Base-by-base conservation (phyloP, 2,797 vertebrate genomes). In the Anabas testudineus region DNA sequence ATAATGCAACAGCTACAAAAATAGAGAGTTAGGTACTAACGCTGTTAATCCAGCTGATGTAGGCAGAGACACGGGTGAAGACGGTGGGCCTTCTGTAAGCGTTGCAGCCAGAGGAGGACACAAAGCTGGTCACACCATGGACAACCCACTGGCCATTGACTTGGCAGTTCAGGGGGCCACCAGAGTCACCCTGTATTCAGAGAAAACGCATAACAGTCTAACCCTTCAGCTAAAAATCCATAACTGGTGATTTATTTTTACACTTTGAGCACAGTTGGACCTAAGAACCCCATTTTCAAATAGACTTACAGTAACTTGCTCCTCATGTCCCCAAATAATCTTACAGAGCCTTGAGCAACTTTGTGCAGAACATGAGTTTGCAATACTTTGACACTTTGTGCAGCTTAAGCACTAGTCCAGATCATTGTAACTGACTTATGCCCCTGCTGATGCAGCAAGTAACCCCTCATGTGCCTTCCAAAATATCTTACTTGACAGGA, bases 101-200 rank as follows among this genome's bases (percentile, higher is more conserved):
- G 9, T 97, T 96, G 88, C 96, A 97, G 65, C 96, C 96, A 7
- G 1, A n/a, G 2, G 87, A 71, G 30, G 96, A 97, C 71, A 96
- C 95, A 16, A 99, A 99, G 91, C 96, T 98, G 91, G 96, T 94
- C 85, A 97, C 93, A 0, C 97, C 96, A 0, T 96, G 95, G 68
- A 97, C 94, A 5, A 93, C 81, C 65, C 95, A 97, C 48, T 62
- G 26, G 9, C 96, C 95, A 0, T 74, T 84, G 34, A 96, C 94
- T 0, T 61, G 76, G 68, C 97, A 97, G 90, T 97, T 90, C 68
- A 98, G 93, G 49, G 97, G 96, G 4, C 96, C 96, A 0, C 96
- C 97, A 1, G 97, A 98, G 76, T 97, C 96, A 4, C 97, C 96
- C 96, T 97, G 61, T 28, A 67, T 45, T 42, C 22, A 43, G 14